Evolutionary conservation across 2,797 vertebrate genomes (phyloP).

Genomic region (Siniperca scherzeri): DNA sequence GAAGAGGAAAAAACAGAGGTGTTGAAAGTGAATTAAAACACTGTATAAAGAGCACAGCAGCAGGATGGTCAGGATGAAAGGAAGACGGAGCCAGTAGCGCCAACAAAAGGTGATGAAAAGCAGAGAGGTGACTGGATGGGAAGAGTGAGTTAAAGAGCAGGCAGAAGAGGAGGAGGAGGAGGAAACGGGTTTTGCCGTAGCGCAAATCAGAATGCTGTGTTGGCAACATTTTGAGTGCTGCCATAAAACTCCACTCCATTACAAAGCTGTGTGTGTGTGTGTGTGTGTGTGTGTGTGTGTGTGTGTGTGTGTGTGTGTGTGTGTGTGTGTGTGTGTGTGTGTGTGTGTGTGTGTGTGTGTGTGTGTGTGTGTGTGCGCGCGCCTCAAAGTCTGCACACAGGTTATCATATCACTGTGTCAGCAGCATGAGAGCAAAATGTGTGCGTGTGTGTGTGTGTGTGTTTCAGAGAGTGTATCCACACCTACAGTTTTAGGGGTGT

Average conservation of each 20-base stretch:
- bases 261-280: slow-evolving; percentile 39
- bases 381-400: slow-evolving; percentile 50
- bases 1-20: slow-evolving; percentile 6
- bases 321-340: slow-evolving; percentile 10
- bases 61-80: slow-evolving; percentile 20
- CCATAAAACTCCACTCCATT: slow-evolving; percentile 70
- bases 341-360: slow-evolving; percentile 10
- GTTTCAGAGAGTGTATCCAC: slow-evolving; percentile 13
- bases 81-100: slow-evolving; percentile 15
- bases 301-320: too few relatives aligned
- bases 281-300: slow-evolving; percentile 1
- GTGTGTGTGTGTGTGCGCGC: slow-evolving; percentile 1
- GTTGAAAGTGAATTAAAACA: slow-evolving; percentile 32
- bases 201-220: slow-evolving; percentile 55
- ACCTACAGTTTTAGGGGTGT: neutral
- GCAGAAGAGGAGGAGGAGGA: neutral
- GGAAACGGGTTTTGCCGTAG: slow-evolving; percentile 7
- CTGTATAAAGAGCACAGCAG: slow-evolving; percentile 14
- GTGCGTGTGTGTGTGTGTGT: slow-evolving; percentile 18
- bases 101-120: slow-evolving; percentile 56
- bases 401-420: slow-evolving; percentile 76
- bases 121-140: slow-evolving; percentile 38
- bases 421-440: slow-evolving; percentile 44
- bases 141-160: slow-evolving; percentile 23
- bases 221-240: slow-evolving; percentile 74